A percentile compares a stretch with the other conserved stretches of the same genome.
phyloP scores from a whole-genome alignment of 2,113 vertebrate species.

The Nothocercus julius region DNA sequence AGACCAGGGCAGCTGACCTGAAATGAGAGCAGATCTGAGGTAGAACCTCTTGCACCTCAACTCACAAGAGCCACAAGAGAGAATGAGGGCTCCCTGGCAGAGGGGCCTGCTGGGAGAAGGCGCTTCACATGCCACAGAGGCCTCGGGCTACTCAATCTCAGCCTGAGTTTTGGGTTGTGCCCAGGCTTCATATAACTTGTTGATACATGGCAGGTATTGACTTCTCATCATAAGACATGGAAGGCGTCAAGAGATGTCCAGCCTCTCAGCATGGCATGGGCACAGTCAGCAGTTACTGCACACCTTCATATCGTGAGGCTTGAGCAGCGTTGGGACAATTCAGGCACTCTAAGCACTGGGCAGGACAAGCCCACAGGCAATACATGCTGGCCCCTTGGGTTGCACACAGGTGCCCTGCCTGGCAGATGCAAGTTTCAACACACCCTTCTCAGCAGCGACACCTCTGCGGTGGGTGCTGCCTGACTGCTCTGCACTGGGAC shows the following conservation, averaged over 20 bases:
- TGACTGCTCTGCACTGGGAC: background rate
- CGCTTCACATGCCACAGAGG: background rate
- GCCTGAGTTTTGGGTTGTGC: background rate
- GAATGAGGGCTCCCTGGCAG: background rate
- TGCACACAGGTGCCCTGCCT: background rate
- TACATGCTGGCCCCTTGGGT: background rate
- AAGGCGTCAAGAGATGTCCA: rapidly evolving
- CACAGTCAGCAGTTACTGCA: background rate
- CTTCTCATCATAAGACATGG: background rate
- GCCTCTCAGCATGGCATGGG: background rate
- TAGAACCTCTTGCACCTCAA: background rate
- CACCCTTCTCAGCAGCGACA: background rate
- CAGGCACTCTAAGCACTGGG: background rate
- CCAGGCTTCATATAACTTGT: background rate
- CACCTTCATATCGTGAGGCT: background rate
- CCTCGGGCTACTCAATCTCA: background rate
- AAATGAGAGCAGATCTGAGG: background rate
- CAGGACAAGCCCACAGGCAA: background rate
- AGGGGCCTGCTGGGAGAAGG: background rate
- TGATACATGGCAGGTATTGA: background rate
- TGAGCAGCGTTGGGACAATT: background rate
- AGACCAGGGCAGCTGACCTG: background rate
- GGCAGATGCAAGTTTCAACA: background rate
- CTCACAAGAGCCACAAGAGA: background rate
- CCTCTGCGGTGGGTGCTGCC: background rate